Percentiles rank a stretch among this genome's conserved stretches.
Conservation (phyloP, 2,888 invertebrate genomes). For the Penaeus monodon region DNA sequence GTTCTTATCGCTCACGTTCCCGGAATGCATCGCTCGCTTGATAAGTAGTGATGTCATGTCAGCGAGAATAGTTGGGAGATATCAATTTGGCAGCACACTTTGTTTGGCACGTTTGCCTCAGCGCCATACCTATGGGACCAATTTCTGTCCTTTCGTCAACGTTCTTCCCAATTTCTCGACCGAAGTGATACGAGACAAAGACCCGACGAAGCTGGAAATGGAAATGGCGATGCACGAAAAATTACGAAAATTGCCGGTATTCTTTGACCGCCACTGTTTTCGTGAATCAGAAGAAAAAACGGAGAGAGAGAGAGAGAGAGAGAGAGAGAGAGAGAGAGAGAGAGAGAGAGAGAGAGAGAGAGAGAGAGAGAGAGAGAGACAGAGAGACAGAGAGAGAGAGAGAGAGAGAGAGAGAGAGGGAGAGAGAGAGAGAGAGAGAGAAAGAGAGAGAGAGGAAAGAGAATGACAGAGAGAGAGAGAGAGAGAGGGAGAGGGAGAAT, state of each 20-base stretch:
- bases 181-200: slow-evolving; percentile 54
- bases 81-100: slow-evolving; percentile 43
- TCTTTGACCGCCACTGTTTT: slow-evolving; percentile 10
- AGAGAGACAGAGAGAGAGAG: not conserved
- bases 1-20: slow-evolving; percentile 52
- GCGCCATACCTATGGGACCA: not conserved
- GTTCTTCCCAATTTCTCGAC: slow-evolving; percentile 54
- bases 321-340: not conserved
- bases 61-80: slow-evolving; percentile 41
- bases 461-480: not conserved
- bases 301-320: not conserved
- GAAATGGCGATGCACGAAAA: slow-evolving; percentile 33
- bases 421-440: not conserved
- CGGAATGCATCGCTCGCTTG: slow-evolving; percentile 56
- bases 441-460: not conserved
- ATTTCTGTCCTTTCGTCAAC: slow-evolving; percentile 16
- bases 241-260: slow-evolving; percentile 31
- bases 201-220: slow-evolving; percentile 42
- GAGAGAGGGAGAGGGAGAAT: not conserved
- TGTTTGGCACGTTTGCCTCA: slow-evolving; percentile 18
- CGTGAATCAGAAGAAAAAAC: not conserved
- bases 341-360: not conserved
- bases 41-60: slow-evolving; percentile 51
- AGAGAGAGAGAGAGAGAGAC: not conserved
- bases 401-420: not conserved